A percentile compares a stretch with the other conserved stretches of the same genome.
Conservation (phyloP, 2,888 invertebrate species). For the Cantharis flavilabris region DNA sequence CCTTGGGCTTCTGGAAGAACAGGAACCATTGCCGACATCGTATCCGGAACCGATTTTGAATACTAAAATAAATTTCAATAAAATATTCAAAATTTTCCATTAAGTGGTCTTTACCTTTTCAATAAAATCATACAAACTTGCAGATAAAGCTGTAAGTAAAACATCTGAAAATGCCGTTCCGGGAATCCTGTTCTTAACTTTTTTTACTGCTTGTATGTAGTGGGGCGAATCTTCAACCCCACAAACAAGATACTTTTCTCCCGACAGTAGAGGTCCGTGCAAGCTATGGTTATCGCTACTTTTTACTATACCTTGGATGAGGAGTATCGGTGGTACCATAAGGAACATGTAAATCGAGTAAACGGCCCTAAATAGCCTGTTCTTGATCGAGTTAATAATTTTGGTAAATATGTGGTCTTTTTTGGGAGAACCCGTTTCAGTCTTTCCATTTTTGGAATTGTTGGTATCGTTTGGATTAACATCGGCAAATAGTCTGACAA, state of each 20-base stretch:
- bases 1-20: slow-evolving; percentile 1
- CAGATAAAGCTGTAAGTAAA: background rate
- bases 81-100: background rate
- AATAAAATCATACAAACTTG: background rate
- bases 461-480: background rate
- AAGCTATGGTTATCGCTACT: background rate
- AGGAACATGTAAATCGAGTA: background rate
- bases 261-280: background rate
- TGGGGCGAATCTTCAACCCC: background rate
- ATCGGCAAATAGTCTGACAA: background rate
- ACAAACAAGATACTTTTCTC: background rate
- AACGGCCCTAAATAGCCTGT: background rate
- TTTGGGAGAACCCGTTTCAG: background rate
- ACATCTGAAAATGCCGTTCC: background rate
- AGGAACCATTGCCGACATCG: background rate
- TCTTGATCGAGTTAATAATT: background rate
- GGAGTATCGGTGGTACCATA: background rate
- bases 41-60: background rate
- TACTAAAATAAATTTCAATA: background rate
- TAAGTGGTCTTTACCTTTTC: background rate
- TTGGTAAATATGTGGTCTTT: background rate
- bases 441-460: background rate
- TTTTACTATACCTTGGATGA: background rate
- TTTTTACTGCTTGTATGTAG: background rate
- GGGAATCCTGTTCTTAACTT: background rate